These are phyloP conservation scores for Papilio helenus DNA, from an alignment of 1,140 invertebrate species.

Conservation along the genomic window DNA sequence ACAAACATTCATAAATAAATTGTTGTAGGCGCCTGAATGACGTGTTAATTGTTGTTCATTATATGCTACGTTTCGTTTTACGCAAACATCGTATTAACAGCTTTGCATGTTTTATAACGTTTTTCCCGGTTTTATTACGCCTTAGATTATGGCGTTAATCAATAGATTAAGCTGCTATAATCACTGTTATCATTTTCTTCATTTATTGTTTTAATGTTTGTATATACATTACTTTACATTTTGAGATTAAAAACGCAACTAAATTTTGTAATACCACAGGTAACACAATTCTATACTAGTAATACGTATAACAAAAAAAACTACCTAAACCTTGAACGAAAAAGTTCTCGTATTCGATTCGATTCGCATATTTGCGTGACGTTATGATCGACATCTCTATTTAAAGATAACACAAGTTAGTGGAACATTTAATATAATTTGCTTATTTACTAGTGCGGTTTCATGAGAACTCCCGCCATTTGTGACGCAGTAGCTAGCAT, in stretches of 20 bases:
- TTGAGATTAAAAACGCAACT: background rate
- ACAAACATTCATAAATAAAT: constrained; percentile 1
- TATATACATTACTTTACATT: background rate
- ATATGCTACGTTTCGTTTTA: background rate
- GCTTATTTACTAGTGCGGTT: background rate
- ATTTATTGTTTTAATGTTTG: background rate
- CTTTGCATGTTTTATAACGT: background rate
- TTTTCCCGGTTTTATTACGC: background rate
- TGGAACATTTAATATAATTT: background rate
- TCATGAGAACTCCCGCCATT: constrained; percentile 12
- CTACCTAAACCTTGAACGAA: too few species aligned
- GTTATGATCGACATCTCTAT: too few species aligned
- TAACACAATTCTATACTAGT: background rate
- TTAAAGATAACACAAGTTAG: too few species aligned
- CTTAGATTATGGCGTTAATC: background rate
- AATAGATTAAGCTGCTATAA: background rate
- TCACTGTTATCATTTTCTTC: background rate
- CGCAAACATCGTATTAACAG: background rate
- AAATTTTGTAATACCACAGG: background rate
- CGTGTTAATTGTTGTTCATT: constrained; percentile 21
- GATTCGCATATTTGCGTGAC: too few species aligned
- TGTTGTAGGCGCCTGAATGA: background rate
- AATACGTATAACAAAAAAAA: background rate
- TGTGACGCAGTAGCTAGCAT: constrained; percentile 7
- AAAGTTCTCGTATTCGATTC: too few species aligned